Base-by-base conservation (phyloP, 1,140 invertebrate species). In the Teleogryllus occipitalis region DNA sequence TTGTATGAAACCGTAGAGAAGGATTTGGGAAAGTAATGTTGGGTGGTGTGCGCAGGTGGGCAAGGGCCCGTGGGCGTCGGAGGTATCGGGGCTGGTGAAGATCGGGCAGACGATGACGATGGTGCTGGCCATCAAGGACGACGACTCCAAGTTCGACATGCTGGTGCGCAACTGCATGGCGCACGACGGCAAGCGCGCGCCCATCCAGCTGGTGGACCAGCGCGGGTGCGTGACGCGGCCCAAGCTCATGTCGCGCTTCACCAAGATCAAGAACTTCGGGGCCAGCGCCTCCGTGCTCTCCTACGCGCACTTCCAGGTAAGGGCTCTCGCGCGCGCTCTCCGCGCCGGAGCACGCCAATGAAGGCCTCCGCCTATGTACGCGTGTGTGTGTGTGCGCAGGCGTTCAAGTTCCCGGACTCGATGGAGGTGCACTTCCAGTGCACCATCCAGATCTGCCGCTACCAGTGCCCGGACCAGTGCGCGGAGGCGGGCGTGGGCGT, bases 351-450 rank as follows among this genome's bases (percentile, higher is more conserved):
- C n/a, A n/a, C n/a, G n/a, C n/a, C n/a, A n/a, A n/a, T n/a, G 27
- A 5, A 39, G 27, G 27, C 27, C 27, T 39, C 27, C 27, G 27
- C 27, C 27, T 39, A 39, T 39, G 27, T 39, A 39, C 27, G 27
- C 5, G 27, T 39, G 27, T 39, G 1, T 5, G 27, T 39, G 27
- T 39, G 27, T 39, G 27, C 18, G 54, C 18, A 65, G 87, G 96
- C 96, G 0, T 98, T 97, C 87, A 97, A 97, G 85, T 97, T 98
- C 88, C 96, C 96, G 0, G 96, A 97, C 84, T 96, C 95, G 0
- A 97, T 97, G 96, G 96, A 97, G 85, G 96, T 98, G 0, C 96
- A 97, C 84, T 97, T 98, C 89, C 96, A 97, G 85, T 97, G 96
- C 87, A 97, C 96, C 18, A 97, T 97, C 82, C 96, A 98, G 85